phyloP scores from a whole-genome alignment of 2,888 invertebrate genomes.

The Andrena hattorfiana region DNA sequence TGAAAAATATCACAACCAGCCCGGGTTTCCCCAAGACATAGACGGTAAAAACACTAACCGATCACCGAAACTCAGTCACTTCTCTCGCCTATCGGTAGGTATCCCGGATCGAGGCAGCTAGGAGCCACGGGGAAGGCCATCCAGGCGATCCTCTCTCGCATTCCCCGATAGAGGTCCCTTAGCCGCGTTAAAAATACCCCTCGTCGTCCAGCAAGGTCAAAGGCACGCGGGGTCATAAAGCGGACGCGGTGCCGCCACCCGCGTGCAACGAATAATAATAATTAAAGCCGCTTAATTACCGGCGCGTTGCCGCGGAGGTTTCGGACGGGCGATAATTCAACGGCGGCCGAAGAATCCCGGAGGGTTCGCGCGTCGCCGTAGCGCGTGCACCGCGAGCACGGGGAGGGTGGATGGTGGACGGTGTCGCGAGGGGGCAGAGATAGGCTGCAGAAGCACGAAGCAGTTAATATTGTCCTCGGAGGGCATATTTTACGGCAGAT shows the following conservation, averaged over 20 bases:
- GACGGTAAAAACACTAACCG: too few relatives aligned
- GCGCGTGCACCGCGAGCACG: constrained; percentile 64
- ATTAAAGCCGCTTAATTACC: constrained; percentile 75
- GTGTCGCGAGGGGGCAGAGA: constrained; percentile 68
- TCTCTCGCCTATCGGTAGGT: neutral
- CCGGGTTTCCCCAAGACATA: too few relatives aligned
- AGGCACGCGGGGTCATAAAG: constrained; percentile 68
- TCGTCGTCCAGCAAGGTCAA: constrained; percentile 45
- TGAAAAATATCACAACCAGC: too few relatives aligned
- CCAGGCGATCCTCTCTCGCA: neutral
- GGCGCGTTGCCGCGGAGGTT: constrained; percentile 69
- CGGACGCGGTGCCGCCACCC: constrained; percentile 69
- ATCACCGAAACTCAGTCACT: neutral
- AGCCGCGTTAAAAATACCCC: constrained; percentile 44
- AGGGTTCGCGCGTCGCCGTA: constrained; percentile 68
- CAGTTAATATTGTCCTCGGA: constrained; percentile 84
- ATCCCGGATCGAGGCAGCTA: neutral
- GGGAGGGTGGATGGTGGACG: constrained; percentile 53
- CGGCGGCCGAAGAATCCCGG: constrained; percentile 61
- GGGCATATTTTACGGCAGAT: constrained; percentile 84
- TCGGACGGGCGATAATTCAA: constrained; percentile 74
- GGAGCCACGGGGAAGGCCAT: neutral
- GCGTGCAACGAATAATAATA: constrained; percentile 76
- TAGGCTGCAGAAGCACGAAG: constrained; percentile 81
- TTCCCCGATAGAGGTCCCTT: constrained; percentile 15